Evolutionary conservation across 2,113 vertebrate genomes (phyloP), one percentile per base, ranked within the genome.

Genomic region (Tympanuchus pallidicinctus): DNA sequence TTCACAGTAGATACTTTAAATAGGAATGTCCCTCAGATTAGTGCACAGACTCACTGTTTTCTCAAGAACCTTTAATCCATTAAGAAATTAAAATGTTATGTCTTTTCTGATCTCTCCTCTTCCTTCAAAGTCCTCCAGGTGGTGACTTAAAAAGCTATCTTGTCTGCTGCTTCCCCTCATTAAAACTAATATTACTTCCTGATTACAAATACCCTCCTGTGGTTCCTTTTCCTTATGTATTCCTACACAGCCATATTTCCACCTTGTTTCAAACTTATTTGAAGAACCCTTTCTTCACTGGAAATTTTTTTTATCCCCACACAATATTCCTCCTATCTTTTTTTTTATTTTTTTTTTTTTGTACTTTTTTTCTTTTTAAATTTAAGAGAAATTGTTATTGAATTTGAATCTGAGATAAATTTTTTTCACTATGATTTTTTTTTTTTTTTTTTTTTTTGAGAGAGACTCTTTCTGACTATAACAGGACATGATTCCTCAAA

Each of bases 181-280:
- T 93, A 88, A 95, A 88, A 77, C 50, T 67, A 50, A 90, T 91
- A 89, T 89, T 36, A 82, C 60, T 96, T 92, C 87, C 63, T 94
- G 87, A 93, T 94, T 93, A 70, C 66, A 96, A 93, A 90, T 87
- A 8, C 64, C 32, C 74, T 86, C 89, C 95, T 85, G 71, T 89
- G 40, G 63, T 43, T 92, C 34, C 25, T 89, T 82, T 92, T 77
- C 84, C 63, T 70, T 88, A 63, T 50, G 47, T 70, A 63, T 85
- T 90, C 25, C 28, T 56, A 72, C 32, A 69, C 11, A 90, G 36
- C 3, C 54, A 87, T 77, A 77, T 93, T 94, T 88, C 17, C n/a
- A 82, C 18, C 22, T 88, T 82, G 63, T 70, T 89, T 89, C n/a
- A 73, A 92, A 89, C 85, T 82, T 92, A 69, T 76, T 73, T 79